These are phyloP conservation scores for Delia radicum DNA, from an alignment of 1,140 invertebrate species.

Conservation along the genomic window DNA sequence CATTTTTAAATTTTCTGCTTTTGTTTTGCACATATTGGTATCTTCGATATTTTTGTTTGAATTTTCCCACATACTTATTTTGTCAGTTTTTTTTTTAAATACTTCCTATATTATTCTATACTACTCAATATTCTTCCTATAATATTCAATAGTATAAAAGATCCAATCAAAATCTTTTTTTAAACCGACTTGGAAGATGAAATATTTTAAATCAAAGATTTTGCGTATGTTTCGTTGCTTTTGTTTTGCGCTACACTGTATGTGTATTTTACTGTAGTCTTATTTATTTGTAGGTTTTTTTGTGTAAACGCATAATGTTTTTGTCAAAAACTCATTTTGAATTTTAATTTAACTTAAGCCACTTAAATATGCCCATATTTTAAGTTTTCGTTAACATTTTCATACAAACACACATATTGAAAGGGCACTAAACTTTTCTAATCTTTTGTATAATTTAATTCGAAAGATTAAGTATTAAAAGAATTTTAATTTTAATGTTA, in stretches of 20 bases:
- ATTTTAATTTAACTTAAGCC: slow-evolving; percentile 12
- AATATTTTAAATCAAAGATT: too few relatives aligned
- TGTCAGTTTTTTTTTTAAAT: too few relatives aligned
- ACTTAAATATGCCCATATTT: neutral
- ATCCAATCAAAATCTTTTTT: too few relatives aligned
- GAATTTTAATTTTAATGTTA: neutral
- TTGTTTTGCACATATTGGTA: too few relatives aligned
- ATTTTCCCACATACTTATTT: too few relatives aligned
- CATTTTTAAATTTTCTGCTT: too few relatives aligned
- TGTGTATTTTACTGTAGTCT: neutral
- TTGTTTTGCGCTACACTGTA: neutral
- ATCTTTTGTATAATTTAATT: neutral
- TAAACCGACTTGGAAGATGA: too few relatives aligned
- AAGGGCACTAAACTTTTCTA: neutral
- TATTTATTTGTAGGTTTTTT: slow-evolving; percentile 1
- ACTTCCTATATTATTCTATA: too few relatives aligned
- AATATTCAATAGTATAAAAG: too few relatives aligned
- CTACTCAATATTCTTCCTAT: too few relatives aligned
- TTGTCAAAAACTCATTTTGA: slow-evolving; percentile 24
- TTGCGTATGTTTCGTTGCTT: neutral
- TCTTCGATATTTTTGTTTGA: too few relatives aligned
- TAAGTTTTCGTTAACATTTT: neutral
- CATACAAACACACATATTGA: neutral
- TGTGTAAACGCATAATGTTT: neutral
- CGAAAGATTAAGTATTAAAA: neutral